Conservation (phyloP, 2,113 vertebrate genomes). For the zebrafish (Danio rerio) region DNA sequence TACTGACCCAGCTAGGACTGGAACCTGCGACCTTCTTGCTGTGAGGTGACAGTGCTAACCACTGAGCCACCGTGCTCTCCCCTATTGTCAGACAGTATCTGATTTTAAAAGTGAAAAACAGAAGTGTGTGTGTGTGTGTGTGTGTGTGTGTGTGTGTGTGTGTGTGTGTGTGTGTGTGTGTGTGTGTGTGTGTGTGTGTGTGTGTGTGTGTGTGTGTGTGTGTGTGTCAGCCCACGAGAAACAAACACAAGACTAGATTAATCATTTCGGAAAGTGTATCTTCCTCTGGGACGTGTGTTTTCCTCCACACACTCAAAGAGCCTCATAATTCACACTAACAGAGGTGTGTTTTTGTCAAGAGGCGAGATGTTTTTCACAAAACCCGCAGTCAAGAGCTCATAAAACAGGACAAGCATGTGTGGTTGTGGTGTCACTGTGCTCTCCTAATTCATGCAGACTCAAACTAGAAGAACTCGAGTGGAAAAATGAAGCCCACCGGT, state of each 20-base stretch:
- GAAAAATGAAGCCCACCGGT: not conserved
- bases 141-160: conserved; percentile 11
- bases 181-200: conserved; percentile 4
- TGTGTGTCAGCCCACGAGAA: conserved; percentile 11
- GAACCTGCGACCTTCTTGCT: too few relatives aligned
- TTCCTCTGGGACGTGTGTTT: not conserved
- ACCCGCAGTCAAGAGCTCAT: not conserved
- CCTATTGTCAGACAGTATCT: too few relatives aligned
- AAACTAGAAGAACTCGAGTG: not conserved
- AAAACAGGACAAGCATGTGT: not conserved
- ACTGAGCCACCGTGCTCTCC: too few relatives aligned
- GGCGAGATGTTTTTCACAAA: not conserved
- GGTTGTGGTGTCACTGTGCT: not conserved
- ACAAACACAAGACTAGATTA: conserved; percentile 22
- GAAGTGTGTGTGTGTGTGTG: not conserved
- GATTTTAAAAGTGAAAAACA: not conserved
- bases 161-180: not conserved
- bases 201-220: not conserved
- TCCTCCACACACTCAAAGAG: not conserved
- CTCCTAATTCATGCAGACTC: not conserved
- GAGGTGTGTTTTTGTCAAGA: not conserved
- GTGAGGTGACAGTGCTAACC: too few relatives aligned
- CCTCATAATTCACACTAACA: not conserved
- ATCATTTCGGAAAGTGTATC: not conserved
- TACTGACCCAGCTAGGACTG: too few relatives aligned